A percentile compares a stretch with the other conserved stretches of the same genome.
Evolutionary conservation across 1,140 invertebrate genomes (phyloP).

Genomic region (Apis cerana): DNA sequence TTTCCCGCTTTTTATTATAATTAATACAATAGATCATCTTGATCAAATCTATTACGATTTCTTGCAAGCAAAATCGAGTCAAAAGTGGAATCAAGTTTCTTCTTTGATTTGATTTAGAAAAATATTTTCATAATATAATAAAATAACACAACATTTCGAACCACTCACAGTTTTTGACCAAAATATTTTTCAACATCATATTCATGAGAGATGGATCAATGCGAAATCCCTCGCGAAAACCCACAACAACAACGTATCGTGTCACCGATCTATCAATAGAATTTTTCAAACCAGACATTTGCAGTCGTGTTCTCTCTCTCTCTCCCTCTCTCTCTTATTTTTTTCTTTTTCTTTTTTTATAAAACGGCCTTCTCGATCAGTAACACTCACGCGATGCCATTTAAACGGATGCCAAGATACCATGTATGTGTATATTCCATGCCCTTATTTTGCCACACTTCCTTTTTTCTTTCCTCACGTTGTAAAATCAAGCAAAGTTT

Average conservation of each 20-base stretch:
- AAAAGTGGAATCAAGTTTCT: too few species aligned
- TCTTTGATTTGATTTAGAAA: too few species aligned
- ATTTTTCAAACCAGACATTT: not conserved
- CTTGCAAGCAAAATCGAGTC: too few species aligned
- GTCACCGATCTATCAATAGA: constrained; percentile 1
- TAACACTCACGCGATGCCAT: constrained; percentile 12
- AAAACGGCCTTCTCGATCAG: constrained; percentile 1
- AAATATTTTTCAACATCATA: too few species aligned
- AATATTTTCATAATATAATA: too few species aligned
- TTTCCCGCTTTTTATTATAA: too few species aligned
- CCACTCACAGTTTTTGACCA: too few species aligned
- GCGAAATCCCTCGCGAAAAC: not conserved
- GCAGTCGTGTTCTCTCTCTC: not conserved
- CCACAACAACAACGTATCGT: not conserved
- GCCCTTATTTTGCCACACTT: constrained; percentile 12
- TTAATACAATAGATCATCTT: too few species aligned
- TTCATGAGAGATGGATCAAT: too few species aligned
- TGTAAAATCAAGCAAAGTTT: constrained; percentile 29
- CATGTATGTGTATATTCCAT: not conserved
- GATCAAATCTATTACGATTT: too few species aligned
- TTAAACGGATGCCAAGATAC: not conserved
- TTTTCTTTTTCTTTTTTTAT: not conserved
- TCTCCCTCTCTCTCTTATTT: not conserved
- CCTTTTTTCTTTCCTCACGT: constrained; percentile 9
- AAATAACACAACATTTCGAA: too few species aligned